Evolutionary conservation across 2,888 invertebrate species (phyloP).

Genomic region (Lobophora halterata): DNA sequence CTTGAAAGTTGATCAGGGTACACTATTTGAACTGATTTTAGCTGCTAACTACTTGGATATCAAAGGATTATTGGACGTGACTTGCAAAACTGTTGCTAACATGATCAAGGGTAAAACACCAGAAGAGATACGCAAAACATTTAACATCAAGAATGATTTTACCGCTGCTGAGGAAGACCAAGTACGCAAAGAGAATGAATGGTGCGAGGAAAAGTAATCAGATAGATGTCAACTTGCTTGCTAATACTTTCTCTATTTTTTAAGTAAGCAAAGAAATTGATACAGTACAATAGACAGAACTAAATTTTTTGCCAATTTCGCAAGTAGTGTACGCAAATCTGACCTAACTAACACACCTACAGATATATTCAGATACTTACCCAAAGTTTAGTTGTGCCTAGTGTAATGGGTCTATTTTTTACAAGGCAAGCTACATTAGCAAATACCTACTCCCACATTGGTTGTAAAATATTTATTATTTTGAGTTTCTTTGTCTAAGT

Average conservation of each 20-base stretch:
- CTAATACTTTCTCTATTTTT: too few relatives aligned
- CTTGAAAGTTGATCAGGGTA: conserved; percentile 98
- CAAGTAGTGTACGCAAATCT: too few relatives aligned
- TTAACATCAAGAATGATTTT: conserved; percentile 98
- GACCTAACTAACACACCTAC: too few relatives aligned
- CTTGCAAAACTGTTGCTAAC: conserved; percentile 98
- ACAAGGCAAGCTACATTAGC: too few relatives aligned
- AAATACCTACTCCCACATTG: too few relatives aligned
- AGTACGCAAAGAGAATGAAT: conserved; percentile 97
- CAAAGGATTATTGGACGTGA: conserved; percentile 96
- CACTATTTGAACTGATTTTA: conserved; percentile 96
- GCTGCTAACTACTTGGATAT: conserved; percentile 99
- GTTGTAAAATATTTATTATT: conserved; percentile 2
- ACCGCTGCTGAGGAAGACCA: conserved; percentile 98
- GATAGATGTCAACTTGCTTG: neutral
- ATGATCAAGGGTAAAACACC: conserved; percentile 99
- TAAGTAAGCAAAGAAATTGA: neutral
- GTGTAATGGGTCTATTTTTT: too few relatives aligned
- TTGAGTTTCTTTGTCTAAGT: conserved; percentile 2
- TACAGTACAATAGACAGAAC: too few relatives aligned
- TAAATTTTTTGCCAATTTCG: too few relatives aligned
- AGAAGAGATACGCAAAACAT: conserved; percentile 97
- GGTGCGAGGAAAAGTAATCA: conserved; percentile 92
- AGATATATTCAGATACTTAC: too few relatives aligned
- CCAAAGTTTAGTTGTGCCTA: too few relatives aligned